Base-by-base conservation (phyloP, 2,888 invertebrate species). In the Pyralis farinalis region DNA sequence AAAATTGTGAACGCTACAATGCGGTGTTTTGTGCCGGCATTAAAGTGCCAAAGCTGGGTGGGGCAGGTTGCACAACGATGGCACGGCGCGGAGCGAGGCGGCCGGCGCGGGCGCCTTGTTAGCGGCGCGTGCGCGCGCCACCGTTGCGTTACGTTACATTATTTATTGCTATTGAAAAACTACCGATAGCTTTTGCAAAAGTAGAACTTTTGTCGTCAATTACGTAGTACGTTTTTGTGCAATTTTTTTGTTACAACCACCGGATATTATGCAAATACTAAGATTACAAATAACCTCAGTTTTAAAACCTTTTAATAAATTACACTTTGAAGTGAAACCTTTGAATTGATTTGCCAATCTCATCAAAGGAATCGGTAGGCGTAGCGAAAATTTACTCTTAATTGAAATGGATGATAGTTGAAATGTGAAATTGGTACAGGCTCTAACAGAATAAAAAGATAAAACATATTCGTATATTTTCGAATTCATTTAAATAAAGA, bases 81-180 rank as follows among this genome's bases (percentile, higher is more conserved):
- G 79, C 75, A 71, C 82, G 81, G 65, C 73, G 67, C 73, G 16
- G 4, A 4, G 16, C 16, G 16, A 4, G 3, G 16, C 3, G 3
- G 16, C 3, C 16, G n/a, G 16, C 16, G 64, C 55, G 49, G 59
- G 66, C 71, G 65, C 59, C 82, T 86, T 79, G 85, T 85, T 86
- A 85, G 76, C 72, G 71, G 78, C 78, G 83, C 80, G 81, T 76
- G 83, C 83, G 76, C 71, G 53, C 65, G 78, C 83, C 80, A 76
- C 85, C 71, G 79, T 80, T 82, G 79, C 79, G 71, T 77, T 78
- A 73, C 69, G 76, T 83, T 86, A 86, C 69, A 76, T 84, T 86
- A 86, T 88, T 88, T 88, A 88, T 86, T 82, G 83, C 84, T 81
- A 87, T 87, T 85, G 86, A 86, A 85, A 86, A 85, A 86, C 83